Evolutionary conservation across 2,797 vertebrate genomes (phyloP), one percentile per base, ranked within the genome.

Genomic region (Tiaroga cobitis): DNA sequence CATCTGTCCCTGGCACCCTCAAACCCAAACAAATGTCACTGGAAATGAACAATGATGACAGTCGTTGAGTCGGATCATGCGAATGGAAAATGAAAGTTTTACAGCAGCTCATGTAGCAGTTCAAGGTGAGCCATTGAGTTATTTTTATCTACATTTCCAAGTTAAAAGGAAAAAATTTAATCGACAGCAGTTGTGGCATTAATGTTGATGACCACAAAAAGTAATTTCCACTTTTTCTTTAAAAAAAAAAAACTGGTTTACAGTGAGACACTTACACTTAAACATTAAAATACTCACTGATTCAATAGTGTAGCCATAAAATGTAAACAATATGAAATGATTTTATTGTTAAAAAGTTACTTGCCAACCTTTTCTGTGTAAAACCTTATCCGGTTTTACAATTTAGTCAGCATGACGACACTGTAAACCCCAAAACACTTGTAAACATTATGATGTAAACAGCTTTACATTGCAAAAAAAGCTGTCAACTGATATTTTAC

Each of bases 131-230:
- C 61, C 70, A 43, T 37, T 51, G 77, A 90, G 86, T 83, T 86
- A 86, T 86, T 88, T 91, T 86, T 90, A 18, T 72, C 85, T 88
- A 82, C 56, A 29, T 0, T 88, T 81, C 81, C 29, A 65, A 32
- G 63, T 32, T 63, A 15, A 81, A 73, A 21, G 65, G 80, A 81
- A 82, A 76, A 39, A 49, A 37, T 11, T 65, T 10, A 61, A 29
- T 79, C 39, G 2, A 29, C 39, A 34, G 18, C 6, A 29, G n/a
- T 18, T 16, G 19, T 11, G 10, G 21, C 13, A 59, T 39, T 43
- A 77, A 37, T 26, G 56, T 37, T 77, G 21, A 21, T 26, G 26
- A 29, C n/a, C n/a, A 63, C 10, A 75, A 37, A 34, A 34, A 13
- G 2, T 6, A 0, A 18, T 73, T 49, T 73, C 16, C 26, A 29